These are phyloP conservation scores for Noctua fimbriata DNA, from an alignment of 2,888 invertebrate species.

Conservation along the genomic window DNA sequence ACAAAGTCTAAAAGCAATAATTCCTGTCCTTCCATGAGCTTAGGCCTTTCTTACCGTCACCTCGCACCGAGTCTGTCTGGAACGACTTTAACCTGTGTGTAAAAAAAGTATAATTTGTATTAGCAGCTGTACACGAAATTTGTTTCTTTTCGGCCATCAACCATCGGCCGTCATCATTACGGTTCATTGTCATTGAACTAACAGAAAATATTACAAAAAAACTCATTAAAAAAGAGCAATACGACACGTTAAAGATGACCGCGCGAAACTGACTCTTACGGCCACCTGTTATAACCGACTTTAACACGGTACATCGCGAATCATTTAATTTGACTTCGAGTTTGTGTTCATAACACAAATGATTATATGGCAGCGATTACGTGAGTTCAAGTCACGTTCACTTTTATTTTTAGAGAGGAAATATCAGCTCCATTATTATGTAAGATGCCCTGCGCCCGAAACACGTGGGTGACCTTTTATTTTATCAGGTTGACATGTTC, in stretches of 20 bases:
- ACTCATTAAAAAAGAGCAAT: slow-evolving; percentile 55
- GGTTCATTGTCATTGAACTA: slow-evolving; percentile 79
- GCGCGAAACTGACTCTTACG: slow-evolving; percentile 70
- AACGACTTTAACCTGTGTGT: background rate
- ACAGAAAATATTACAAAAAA: slow-evolving; percentile 61
- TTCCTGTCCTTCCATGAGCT: background rate
- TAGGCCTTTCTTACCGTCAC: background rate
- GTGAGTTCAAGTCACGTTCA: slow-evolving; percentile 80
- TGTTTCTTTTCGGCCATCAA: slow-evolving; percentile 22
- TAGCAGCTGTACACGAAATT: background rate
- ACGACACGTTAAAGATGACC: slow-evolving; percentile 52
- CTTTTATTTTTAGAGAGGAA: slow-evolving; percentile 88
- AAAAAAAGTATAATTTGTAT: slow-evolving; percentile 6
- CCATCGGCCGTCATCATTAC: slow-evolving; percentile 27
- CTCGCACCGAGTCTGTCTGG: background rate
- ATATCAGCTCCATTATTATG: slow-evolving; percentile 72
- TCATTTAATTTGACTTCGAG: slow-evolving; percentile 72
- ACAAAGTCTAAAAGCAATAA: background rate
- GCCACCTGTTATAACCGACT: slow-evolving; percentile 59
- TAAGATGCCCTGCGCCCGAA: slow-evolving; percentile 72
- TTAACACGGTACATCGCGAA: slow-evolving; percentile 63
- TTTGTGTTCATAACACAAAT: slow-evolving; percentile 75
- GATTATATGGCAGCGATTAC: slow-evolving; percentile 79
- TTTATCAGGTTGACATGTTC: slow-evolving; percentile 25
- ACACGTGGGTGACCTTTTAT: slow-evolving; percentile 69